phyloP scores from a whole-genome alignment of 2,888 invertebrate genomes.

The Lysandra bellargus region DNA sequence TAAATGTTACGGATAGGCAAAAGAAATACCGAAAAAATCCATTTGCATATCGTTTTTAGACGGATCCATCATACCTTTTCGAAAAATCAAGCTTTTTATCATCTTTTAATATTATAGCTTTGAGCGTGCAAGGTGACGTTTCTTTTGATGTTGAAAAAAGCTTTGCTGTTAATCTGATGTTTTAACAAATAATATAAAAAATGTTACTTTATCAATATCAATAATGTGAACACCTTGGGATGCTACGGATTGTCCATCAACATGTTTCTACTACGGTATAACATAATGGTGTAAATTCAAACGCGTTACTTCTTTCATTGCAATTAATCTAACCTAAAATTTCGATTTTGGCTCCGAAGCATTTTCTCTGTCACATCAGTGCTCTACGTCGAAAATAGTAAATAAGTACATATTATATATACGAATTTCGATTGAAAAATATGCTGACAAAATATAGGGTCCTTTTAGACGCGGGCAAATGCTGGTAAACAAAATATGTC shows the following conservation, averaged over 20 bases:
- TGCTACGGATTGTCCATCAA: too few species aligned
- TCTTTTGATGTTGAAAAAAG: background rate
- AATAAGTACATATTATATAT: too few species aligned
- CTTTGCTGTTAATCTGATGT: background rate
- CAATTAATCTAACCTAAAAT: too few species aligned
- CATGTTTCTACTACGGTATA: background rate
- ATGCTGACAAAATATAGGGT: background rate
- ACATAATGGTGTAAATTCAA: too few species aligned
- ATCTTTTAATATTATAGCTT: background rate
- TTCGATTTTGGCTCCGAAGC: background rate
- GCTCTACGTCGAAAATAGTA: background rate
- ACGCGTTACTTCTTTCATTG: too few species aligned
- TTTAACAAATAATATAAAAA: background rate
- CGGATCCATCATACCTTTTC: background rate
- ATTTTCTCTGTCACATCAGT: background rate
- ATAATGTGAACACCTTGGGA: background rate
- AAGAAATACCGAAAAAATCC: conserved; percentile 12
- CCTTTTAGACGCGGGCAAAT: background rate
- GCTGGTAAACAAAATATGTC: background rate
- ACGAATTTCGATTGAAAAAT: background rate
- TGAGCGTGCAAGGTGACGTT: conserved; percentile 6
- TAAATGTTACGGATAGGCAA: conserved; percentile 9
- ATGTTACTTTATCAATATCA: background rate
- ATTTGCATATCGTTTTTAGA: conserved; percentile 8
- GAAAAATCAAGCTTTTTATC: background rate